phyloP scores from a whole-genome alignment of 1,140 invertebrate genomes.

The Hirudo medicinalis region DNA sequence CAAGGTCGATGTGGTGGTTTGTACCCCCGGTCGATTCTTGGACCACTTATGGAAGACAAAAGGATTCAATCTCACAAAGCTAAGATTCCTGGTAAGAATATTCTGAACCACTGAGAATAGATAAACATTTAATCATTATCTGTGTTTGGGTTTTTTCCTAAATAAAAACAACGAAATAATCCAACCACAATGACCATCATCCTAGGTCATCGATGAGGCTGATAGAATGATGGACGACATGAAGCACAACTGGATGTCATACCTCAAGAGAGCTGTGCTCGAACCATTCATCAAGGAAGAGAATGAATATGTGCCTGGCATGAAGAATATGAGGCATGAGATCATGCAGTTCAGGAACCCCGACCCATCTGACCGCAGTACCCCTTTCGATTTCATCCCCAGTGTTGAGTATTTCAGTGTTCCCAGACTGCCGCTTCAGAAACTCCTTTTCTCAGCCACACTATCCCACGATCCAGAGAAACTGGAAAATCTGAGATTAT shows the following conservation, averaged over 20 bases:
- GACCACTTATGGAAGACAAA: constrained; percentile 75
- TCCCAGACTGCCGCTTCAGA: constrained; percentile 53
- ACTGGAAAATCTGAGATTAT: constrained; percentile 68
- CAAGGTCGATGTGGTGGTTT: constrained; percentile 71
- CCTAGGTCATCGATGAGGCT: constrained; percentile 72
- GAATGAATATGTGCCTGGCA: constrained; percentile 13
- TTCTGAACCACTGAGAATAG: background rate
- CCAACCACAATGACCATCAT: background rate
- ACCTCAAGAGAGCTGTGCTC: constrained; percentile 33
- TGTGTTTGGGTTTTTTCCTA: constrained; percentile 6
- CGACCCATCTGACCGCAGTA: no score
- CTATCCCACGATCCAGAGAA: constrained; percentile 89
- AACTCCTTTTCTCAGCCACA: constrained; percentile 87
- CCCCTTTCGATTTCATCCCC: background rate
- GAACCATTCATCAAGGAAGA: constrained; percentile 14
- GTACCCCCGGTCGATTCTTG: constrained; percentile 79
- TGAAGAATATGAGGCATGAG: constrained; percentile 28
- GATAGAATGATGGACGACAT: constrained; percentile 80
- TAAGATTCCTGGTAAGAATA: constrained; percentile 61
- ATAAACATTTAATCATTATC: background rate
- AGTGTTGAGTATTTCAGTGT: background rate
- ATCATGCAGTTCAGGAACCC: constrained; percentile 18
- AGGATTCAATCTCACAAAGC: constrained; percentile 64
- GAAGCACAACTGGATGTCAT: constrained; percentile 68
- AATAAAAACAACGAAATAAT: background rate